These are phyloP conservation scores for Dexiosoma caninum DNA, from an alignment of 2,888 invertebrate genomes.

Conservation along the genomic window DNA sequence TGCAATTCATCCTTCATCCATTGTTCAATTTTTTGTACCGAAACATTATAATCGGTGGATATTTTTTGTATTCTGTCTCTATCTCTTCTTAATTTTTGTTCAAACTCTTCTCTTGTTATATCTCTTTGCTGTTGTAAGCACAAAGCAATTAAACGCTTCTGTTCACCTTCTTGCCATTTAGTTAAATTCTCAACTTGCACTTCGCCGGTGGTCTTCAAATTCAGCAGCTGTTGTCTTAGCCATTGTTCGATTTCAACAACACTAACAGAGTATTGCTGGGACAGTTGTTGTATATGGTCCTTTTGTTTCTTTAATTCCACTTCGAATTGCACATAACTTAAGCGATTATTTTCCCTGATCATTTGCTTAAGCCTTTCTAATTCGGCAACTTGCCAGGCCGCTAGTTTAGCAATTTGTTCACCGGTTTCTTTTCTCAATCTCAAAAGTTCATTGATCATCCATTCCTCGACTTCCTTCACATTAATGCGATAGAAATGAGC, in stretches of 20 bases:
- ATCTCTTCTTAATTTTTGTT: constrained; percentile 70
- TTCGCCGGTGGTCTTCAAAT: constrained; percentile 71
- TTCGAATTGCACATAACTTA: constrained; percentile 73
- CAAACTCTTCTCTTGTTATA: constrained; percentile 70
- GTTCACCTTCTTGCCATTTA: constrained; percentile 74
- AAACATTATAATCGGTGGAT: constrained; percentile 69
- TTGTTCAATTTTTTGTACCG: constrained; percentile 71
- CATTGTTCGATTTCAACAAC: constrained; percentile 74
- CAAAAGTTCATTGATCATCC: constrained; percentile 73
- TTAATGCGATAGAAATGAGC: constrained; percentile 73
- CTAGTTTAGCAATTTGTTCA: constrained; percentile 69
- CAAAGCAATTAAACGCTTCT: constrained; percentile 72
- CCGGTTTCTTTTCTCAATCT: constrained; percentile 70
- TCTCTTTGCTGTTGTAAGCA: constrained; percentile 71
- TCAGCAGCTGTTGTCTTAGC: constrained; percentile 73
- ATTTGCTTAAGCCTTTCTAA: constrained; percentile 70
- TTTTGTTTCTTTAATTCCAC: constrained; percentile 72
- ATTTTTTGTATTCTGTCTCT: constrained; percentile 68
- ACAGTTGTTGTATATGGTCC: constrained; percentile 69
- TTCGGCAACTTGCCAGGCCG: constrained; percentile 73
- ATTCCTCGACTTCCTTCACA: constrained; percentile 74
- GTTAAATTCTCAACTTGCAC: constrained; percentile 72
- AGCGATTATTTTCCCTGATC: constrained; percentile 71
- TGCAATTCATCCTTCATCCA: constrained; percentile 71
- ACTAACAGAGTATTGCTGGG: constrained; percentile 72